phyloP scores from a whole-genome alignment of 2,113 vertebrate species.

The Progne subis region DNA sequence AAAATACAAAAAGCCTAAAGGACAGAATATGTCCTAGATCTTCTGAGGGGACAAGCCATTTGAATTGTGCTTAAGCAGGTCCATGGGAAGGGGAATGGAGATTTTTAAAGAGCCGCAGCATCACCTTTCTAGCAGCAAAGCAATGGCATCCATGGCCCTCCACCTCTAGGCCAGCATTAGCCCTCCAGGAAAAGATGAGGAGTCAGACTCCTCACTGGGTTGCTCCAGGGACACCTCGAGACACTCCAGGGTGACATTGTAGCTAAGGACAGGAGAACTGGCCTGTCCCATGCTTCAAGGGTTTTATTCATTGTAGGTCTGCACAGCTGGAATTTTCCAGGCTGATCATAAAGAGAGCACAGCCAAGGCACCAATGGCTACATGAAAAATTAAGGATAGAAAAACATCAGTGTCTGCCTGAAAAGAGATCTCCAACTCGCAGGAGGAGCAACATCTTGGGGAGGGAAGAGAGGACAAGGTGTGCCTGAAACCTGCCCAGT shows the following conservation, averaged over 20 bases:
- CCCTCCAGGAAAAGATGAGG: not conserved
- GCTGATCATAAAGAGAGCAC: not conserved
- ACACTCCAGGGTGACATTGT: not conserved
- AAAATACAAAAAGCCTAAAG: not conserved
- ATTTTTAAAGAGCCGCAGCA: not conserved
- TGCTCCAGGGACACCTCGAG: not conserved
- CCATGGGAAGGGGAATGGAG: not conserved
- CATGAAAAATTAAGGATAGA: not conserved
- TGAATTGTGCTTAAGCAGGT: not conserved
- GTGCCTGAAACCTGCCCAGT: not conserved
- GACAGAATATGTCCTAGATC: not conserved
- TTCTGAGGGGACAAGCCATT: not conserved
- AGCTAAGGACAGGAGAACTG: not conserved
- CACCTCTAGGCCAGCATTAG: not conserved
- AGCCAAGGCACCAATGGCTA: not conserved
- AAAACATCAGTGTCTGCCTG: not conserved
- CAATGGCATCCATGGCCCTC: accelerated
- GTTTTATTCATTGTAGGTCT: not conserved
- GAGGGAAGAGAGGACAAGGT: not conserved
- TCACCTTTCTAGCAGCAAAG: not conserved
- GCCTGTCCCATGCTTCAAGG: not conserved
- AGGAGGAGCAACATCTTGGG: not conserved
- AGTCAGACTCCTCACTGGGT: not conserved
- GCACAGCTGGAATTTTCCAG: not conserved
- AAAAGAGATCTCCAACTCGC: not conserved